These are phyloP conservation scores for Polydrusus tereticollis DNA, from an alignment of 2,888 invertebrate species.

Conservation along the genomic window DNA sequence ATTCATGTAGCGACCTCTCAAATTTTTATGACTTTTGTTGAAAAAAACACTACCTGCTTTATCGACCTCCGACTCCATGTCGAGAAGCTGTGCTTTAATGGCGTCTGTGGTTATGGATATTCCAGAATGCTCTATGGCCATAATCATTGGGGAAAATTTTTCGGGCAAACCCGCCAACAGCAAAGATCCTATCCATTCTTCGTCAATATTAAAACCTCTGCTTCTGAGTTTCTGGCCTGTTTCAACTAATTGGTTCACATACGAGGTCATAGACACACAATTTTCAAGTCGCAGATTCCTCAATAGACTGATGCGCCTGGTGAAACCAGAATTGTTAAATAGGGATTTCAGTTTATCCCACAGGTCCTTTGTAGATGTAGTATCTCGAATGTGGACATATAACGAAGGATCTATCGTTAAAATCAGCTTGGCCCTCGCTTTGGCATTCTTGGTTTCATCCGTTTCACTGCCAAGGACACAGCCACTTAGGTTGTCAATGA, in stretches of 20 bases:
- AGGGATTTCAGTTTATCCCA: slow-evolving; percentile 19
- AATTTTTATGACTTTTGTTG: no score
- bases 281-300: slow-evolving; percentile 53
- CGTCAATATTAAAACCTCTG: slow-evolving; percentile 55
- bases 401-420: slow-evolving; percentile 55
- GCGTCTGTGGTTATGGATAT: slow-evolving; percentile 53
- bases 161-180: slow-evolving; percentile 55
- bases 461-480: not conserved
- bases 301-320: slow-evolving; percentile 53
- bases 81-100: slow-evolving; percentile 55
- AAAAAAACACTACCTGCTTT: not conserved
- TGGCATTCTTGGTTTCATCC: slow-evolving; percentile 38
- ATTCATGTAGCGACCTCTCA: no score
- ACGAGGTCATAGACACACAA: slow-evolving; percentile 52
- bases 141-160: slow-evolving; percentile 52
- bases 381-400: slow-evolving; percentile 53
- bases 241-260: slow-evolving; percentile 57
- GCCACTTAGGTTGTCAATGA: slow-evolving; percentile 45
- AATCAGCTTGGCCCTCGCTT: slow-evolving; percentile 56
- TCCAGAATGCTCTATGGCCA: slow-evolving; percentile 55
- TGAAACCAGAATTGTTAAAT: slow-evolving; percentile 7
- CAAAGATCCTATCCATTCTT: slow-evolving; percentile 56
- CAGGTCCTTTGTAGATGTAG: not conserved
- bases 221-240: slow-evolving; percentile 52
- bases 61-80: slow-evolving; percentile 19